Evolutionary conservation across 2,113 vertebrate species (phyloP).

Genomic region (Gavialis gangeticus): DNA sequence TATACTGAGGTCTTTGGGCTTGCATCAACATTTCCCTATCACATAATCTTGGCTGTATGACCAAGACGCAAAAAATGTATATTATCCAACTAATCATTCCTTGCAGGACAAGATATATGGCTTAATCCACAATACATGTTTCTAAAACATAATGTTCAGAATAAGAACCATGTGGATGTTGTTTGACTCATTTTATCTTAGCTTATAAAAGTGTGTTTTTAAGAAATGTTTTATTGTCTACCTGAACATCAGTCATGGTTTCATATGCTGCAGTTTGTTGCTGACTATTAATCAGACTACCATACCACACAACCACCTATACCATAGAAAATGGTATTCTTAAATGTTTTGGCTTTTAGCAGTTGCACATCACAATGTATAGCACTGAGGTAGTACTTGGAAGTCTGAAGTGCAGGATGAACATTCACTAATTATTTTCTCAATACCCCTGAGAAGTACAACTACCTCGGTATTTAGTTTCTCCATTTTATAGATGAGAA

Average conservation of each 20-base stretch:
- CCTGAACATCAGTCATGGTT: background rate
- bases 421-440: background rate
- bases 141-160: background rate
- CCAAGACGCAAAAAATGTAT: conserved; percentile 20
- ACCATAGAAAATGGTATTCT: background rate
- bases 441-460: background rate
- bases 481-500: background rate
- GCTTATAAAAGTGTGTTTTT: background rate
- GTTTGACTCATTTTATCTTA: background rate
- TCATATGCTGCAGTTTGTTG: background rate
- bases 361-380: background rate
- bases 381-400: background rate
- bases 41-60: background rate
- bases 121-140: background rate
- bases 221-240: background rate
- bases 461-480: background rate
- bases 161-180: background rate
- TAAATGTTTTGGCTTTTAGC: background rate
- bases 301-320: background rate
- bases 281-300: background rate
- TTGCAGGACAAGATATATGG: background rate
- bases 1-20: background rate
- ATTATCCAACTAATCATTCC: background rate
- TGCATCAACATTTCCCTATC: background rate
- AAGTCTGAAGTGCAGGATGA: background rate